Evolutionary conservation across 2,888 invertebrate species (phyloP).

Genomic region (Terebella lapidaria): DNA sequence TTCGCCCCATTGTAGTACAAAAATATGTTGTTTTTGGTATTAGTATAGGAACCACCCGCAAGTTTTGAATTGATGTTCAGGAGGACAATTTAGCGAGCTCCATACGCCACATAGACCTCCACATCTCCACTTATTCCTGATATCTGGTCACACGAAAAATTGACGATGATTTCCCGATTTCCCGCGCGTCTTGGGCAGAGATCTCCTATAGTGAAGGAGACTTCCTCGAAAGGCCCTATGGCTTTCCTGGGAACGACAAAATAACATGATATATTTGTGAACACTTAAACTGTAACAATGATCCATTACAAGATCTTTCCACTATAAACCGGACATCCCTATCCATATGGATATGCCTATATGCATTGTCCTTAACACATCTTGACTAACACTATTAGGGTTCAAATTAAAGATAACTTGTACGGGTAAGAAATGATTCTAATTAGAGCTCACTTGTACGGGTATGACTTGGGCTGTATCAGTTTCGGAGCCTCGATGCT

Average conservation of each 20-base stretch:
- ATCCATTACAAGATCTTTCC: background rate
- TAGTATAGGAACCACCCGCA: too few relatives aligned
- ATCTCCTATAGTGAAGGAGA: constrained; percentile 16
- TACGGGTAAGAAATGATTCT: too few relatives aligned
- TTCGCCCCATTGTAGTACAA: too few relatives aligned
- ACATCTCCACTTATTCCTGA: constrained; percentile 14
- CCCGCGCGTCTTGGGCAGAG: constrained; percentile 26
- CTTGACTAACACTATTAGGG: too few relatives aligned
- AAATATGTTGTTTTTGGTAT: too few relatives aligned
- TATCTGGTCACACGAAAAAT: constrained; percentile 16
- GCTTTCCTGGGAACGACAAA: constrained; percentile 27
- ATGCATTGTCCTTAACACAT: too few relatives aligned
- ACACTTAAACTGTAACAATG: background rate
- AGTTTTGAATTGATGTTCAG: too few relatives aligned
- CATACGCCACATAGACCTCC: constrained; percentile 16
- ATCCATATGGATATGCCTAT: too few relatives aligned
- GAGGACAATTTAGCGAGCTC: background rate
- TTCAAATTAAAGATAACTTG: background rate
- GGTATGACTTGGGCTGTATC: constrained; percentile 12
- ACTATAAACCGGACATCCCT: too few relatives aligned
- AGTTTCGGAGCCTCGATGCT: constrained; percentile 46
- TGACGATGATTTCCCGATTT: constrained; percentile 28
- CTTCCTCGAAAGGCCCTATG: constrained; percentile 30
- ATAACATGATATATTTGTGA: background rate
- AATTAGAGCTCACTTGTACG: too few relatives aligned